phyloP scores from a whole-genome alignment of 2,888 invertebrate genomes.

The Catocala fraxini region DNA sequence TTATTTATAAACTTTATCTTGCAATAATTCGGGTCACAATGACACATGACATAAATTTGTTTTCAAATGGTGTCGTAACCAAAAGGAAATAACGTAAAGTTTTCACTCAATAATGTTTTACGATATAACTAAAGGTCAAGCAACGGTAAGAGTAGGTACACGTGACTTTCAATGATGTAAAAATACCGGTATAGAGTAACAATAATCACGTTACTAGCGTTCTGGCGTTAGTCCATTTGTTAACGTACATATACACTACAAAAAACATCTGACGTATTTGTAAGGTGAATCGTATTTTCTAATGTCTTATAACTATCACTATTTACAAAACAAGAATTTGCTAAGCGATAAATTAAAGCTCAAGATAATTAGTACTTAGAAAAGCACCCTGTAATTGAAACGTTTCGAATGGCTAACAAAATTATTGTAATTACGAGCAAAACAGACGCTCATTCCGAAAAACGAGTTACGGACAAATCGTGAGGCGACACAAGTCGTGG shows the following conservation, averaged over 20 bases:
- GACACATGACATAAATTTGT: too few species aligned
- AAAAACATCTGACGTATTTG: background rate
- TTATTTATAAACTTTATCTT: too few species aligned
- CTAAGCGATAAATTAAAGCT: conserved; percentile 34
- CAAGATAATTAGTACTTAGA: conserved; percentile 40
- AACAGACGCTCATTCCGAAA: conserved; percentile 47
- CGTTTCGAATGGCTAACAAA: conserved; percentile 40
- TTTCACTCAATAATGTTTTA: conserved; percentile 19
- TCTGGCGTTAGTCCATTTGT: conserved; percentile 45
- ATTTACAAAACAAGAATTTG: conserved; percentile 19
- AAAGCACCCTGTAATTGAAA: conserved; percentile 33
- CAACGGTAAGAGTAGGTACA: conserved; percentile 6
- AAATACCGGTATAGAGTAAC: conserved; percentile 32
- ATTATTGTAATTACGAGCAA: conserved; percentile 54
- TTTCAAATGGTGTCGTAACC: too few species aligned
- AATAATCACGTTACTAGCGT: conserved; percentile 36
- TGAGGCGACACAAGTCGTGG: conserved; percentile 66
- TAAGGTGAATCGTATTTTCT: conserved; percentile 13
- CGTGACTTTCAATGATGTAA: conserved; percentile 33
- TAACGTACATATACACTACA: conserved; percentile 4
- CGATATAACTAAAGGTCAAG: conserved; percentile 12
- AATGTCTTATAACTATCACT: conserved; percentile 8
- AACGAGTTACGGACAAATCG: conserved; percentile 56
- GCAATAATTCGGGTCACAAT: too few species aligned
- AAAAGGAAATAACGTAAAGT: background rate